Conservation (phyloP, 2,888 invertebrate species). For the Diabrotica balteata region DNA sequence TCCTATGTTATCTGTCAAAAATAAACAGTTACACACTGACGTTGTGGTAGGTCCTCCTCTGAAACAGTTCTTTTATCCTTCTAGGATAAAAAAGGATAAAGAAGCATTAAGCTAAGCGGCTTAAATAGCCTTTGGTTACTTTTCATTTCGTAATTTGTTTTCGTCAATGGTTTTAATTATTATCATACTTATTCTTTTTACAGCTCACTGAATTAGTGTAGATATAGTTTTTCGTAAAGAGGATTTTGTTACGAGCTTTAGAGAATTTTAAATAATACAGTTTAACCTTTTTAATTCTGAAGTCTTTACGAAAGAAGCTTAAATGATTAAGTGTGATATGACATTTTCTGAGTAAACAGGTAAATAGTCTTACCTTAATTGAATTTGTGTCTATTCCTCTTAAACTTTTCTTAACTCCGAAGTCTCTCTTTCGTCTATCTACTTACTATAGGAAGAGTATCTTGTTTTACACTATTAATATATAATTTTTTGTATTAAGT, state of each 20-base stretch:
- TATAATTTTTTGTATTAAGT: no score
- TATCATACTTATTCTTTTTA: slow-evolving; percentile 26
- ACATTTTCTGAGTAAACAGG: no score
- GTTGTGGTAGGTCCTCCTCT: background rate
- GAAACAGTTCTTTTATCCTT: background rate
- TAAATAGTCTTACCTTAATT: no score
- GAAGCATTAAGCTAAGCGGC: slow-evolving; percentile 35
- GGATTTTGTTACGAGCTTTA: slow-evolving; percentile 17
- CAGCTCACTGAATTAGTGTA: slow-evolving; percentile 16
- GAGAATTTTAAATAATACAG: background rate
- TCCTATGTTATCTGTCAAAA: background rate
- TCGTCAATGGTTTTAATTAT: slow-evolving; percentile 30
- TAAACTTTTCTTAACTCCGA: no score
- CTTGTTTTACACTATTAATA: no score
- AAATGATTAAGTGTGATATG: no score
- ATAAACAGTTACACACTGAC: background rate
- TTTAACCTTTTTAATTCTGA: no score
- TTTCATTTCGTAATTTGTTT: slow-evolving; percentile 24
- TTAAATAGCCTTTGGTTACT: slow-evolving; percentile 28
- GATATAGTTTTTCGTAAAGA: slow-evolving; percentile 14
- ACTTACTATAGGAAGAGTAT: no score
- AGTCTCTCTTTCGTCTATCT: no score
- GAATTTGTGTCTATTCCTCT: no score
- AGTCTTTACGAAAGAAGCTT: no score
- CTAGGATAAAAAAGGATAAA: slow-evolving; percentile 22